Percentiles rank a stretch among this genome's conserved stretches.
phyloP scores from a whole-genome alignment of 2,113 vertebrate genomes.

The Pantherophis guttatus region DNA sequence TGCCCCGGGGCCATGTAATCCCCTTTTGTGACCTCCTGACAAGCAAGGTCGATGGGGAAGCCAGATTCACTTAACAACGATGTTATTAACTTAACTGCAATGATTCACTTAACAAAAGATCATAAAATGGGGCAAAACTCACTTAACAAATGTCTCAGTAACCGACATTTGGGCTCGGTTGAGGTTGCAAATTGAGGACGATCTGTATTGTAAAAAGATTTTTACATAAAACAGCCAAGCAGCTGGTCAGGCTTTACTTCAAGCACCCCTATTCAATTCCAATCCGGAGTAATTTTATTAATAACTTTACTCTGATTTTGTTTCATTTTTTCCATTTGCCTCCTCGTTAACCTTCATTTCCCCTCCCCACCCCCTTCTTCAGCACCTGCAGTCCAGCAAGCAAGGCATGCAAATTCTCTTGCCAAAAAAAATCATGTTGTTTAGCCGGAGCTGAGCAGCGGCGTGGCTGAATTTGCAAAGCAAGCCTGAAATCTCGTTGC shows the following conservation, averaged over 20 bases:
- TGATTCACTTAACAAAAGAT: not conserved
- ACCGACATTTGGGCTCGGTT: not conserved
- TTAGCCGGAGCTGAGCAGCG: not conserved
- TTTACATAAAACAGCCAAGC: not conserved
- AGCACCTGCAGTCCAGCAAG: not conserved
- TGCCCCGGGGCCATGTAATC: too few relatives aligned
- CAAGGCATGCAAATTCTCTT: too few relatives aligned
- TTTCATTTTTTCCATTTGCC: not conserved
- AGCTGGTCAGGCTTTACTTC: not conserved
- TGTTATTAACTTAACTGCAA: not conserved
- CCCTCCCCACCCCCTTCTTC: accelerated
- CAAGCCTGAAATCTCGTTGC: too few relatives aligned
- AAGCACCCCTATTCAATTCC: not conserved
- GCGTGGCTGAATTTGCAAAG: not conserved
- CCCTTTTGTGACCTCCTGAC: too few relatives aligned
- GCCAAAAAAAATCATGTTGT: not conserved
- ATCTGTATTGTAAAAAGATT: not conserved
- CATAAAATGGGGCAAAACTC: not conserved
- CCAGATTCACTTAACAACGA: too few relatives aligned
- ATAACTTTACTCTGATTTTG: not conserved
- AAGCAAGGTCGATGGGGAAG: too few relatives aligned
- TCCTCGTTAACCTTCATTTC: not conserved
- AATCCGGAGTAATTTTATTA: not conserved
- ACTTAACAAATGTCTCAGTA: not conserved
- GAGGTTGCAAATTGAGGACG: not conserved